These are phyloP conservation scores for Drosophila sucinea DNA, from an alignment of 1,140 invertebrate genomes.

Conservation along the genomic window DNA sequence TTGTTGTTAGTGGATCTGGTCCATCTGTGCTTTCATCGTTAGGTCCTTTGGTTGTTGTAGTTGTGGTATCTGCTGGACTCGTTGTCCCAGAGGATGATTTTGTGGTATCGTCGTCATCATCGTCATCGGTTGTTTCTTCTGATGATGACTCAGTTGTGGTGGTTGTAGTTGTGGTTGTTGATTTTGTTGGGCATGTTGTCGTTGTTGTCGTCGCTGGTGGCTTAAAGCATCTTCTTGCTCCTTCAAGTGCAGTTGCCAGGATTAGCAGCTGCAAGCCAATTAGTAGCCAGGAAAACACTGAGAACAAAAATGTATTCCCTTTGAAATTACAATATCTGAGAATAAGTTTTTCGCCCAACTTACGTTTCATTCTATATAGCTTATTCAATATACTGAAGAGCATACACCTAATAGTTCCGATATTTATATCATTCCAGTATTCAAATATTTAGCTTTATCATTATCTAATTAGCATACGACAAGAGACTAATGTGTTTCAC, in stretches of 20 bases:
- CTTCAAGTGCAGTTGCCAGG: constrained; percentile 38
- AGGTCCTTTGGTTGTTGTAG: background rate
- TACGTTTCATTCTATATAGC: constrained; percentile 54
- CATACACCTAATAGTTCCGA: background rate
- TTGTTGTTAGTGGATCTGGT: background rate
- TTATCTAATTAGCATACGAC: constrained; percentile 60
- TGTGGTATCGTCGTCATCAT: constrained; percentile 9
- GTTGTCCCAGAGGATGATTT: constrained; percentile 10
- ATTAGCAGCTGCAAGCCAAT: constrained; percentile 58
- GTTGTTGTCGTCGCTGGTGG: constrained; percentile 14
- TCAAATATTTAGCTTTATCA: constrained; percentile 28
- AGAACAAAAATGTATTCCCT: constrained; percentile 25
- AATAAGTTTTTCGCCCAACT: constrained; percentile 31
- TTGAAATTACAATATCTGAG: constrained; percentile 25
- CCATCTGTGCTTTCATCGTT: background rate
- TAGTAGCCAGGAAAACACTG: constrained; percentile 50
- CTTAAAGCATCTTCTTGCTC: constrained; percentile 38
- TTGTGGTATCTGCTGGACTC: background rate
- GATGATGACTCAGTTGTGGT: constrained; percentile 12
- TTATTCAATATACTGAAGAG: background rate
- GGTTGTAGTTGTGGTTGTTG: constrained; percentile 14
- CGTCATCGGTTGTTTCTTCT: background rate
- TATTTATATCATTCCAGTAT: constrained; percentile 56
- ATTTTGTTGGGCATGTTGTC: constrained; percentile 7
- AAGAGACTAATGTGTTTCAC: constrained; percentile 26